Evolutionary conservation across 2,797 vertebrate genomes (phyloP).

Genomic region (Macropodus opercularis): DNA sequence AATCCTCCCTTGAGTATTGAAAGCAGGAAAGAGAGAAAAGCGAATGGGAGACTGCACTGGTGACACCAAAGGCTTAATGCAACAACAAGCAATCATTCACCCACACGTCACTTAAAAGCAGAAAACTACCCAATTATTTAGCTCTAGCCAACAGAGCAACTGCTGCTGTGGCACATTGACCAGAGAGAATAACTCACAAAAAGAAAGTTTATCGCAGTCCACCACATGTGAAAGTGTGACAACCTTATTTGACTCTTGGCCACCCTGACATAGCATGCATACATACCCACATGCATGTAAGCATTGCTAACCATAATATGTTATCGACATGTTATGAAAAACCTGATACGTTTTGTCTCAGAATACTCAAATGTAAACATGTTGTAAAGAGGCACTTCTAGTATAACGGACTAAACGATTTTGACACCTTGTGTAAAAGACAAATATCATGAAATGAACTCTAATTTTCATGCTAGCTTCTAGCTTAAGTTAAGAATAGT

Average conservation of each 20-base stretch:
- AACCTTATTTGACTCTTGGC: slow-evolving; percentile 12
- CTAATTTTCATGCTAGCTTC: neutral
- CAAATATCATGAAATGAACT: too few relatives aligned
- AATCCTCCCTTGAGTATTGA: slow-evolving; percentile 99
- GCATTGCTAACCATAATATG: too few relatives aligned
- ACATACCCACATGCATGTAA: neutral
- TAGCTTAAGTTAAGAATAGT: neutral
- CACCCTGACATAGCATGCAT: slow-evolving; percentile 3
- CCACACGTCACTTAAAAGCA: slow-evolving; percentile 27
- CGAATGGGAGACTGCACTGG: slow-evolving; percentile 89
- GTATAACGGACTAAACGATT: too few relatives aligned
- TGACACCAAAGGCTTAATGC: slow-evolving; percentile 56
- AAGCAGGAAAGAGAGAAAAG: slow-evolving; percentile 97
- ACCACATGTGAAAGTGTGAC: slow-evolving; percentile 12
- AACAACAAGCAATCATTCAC: slow-evolving; percentile 40
- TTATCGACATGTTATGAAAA: too few relatives aligned
- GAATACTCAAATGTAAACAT: too few relatives aligned
- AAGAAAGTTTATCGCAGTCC: slow-evolving; percentile 8
- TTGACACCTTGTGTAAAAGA: too few relatives aligned
- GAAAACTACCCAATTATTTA: slow-evolving; percentile 20
- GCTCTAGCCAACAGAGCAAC: slow-evolving; percentile 18
- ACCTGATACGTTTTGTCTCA: too few relatives aligned
- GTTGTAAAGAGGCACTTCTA: too few relatives aligned
- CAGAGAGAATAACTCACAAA: slow-evolving; percentile 14
- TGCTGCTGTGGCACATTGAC: slow-evolving; percentile 7